A percentile compares a stretch with the other conserved stretches of the same genome.
Conservation (phyloP, 2,888 invertebrate species). For the Pecten maximus region DNA sequence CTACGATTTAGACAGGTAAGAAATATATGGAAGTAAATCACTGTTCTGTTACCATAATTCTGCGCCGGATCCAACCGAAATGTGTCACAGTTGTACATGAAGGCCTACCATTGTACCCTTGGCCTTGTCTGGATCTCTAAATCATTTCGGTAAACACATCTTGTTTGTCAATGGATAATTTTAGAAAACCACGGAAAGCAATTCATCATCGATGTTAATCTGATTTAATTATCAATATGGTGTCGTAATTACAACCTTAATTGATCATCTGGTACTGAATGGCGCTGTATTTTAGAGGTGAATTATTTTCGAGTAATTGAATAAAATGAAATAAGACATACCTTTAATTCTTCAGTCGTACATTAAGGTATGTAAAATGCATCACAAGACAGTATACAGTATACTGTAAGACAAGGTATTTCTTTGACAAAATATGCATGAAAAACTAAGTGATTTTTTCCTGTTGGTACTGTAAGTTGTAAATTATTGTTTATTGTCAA, state of each 20-base stretch:
- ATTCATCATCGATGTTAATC: not conserved
- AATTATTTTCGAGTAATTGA: not conserved
- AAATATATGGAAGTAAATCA: not conserved
- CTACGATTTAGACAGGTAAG: constrained; percentile 66
- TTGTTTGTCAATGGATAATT: not conserved
- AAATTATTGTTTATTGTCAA: too few species aligned
- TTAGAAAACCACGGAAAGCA: not conserved
- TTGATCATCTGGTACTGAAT: not conserved
- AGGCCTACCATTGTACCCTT: too few species aligned
- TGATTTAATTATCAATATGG: not conserved
- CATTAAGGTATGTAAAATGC: too few species aligned
- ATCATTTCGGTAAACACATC: not conserved
- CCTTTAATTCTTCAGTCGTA: too few species aligned
- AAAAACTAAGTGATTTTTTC: too few species aligned
- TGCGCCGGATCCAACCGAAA: not conserved
- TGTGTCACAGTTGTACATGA: not conserved
- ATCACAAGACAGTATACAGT: too few species aligned
- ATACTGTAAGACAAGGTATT: too few species aligned
- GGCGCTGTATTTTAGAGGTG: not conserved
- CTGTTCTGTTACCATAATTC: not conserved
- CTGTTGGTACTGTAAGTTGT: too few species aligned
- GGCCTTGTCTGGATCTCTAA: not conserved
- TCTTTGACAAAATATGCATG: too few species aligned
- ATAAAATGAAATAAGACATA: not conserved
- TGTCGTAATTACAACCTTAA: too few species aligned